These are phyloP conservation scores for Akabosia matsudoensis DNA, from an alignment of 1,140 invertebrate species.

Conservation along the genomic window DNA sequence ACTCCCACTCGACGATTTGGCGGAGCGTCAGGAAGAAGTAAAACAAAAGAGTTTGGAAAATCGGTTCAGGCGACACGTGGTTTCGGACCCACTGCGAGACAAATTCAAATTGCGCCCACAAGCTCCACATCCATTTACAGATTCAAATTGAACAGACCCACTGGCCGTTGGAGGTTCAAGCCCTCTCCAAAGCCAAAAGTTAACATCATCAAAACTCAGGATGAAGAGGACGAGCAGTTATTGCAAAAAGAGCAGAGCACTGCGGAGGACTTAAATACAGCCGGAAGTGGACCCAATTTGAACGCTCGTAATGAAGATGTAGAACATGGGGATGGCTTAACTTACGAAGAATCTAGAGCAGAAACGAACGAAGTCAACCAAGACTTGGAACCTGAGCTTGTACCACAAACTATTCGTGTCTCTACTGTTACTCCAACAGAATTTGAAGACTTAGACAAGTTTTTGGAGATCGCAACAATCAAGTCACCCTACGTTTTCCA, in stretches of 20 bases:
- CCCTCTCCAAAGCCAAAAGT: slow-evolving; percentile 80
- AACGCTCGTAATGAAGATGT: slow-evolving; percentile 29
- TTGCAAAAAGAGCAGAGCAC: slow-evolving; percentile 23
- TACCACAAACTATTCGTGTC: slow-evolving; percentile 46
- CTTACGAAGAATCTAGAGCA: slow-evolving; percentile 37
- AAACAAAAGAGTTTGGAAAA: slow-evolving; percentile 26
- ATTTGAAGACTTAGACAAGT: slow-evolving; percentile 64
- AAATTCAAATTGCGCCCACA: slow-evolving; percentile 34
- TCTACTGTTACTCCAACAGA: slow-evolving; percentile 80
- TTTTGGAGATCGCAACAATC: slow-evolving; percentile 74
- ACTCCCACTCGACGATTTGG: slow-evolving; percentile 40
- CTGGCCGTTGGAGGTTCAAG: slow-evolving; percentile 82
- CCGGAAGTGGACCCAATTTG: slow-evolving; percentile 43
- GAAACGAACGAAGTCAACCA: slow-evolving; percentile 44
- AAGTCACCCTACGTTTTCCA: slow-evolving; percentile 84
- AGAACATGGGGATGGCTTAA: slow-evolving; percentile 34
- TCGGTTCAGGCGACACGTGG: slow-evolving; percentile 23
- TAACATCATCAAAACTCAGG: slow-evolving; percentile 68
- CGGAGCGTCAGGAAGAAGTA: background rate
- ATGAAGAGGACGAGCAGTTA: slow-evolving; percentile 47
- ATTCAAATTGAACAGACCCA: slow-evolving; percentile 70
- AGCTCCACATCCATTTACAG: slow-evolving; percentile 64
- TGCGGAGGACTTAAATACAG: slow-evolving; percentile 11
- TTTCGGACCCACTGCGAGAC: slow-evolving; percentile 27
- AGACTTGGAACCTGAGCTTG: slow-evolving; percentile 37